Conservation (phyloP, 2,888 invertebrate species). For the Drosophila paucipuncta region DNA sequence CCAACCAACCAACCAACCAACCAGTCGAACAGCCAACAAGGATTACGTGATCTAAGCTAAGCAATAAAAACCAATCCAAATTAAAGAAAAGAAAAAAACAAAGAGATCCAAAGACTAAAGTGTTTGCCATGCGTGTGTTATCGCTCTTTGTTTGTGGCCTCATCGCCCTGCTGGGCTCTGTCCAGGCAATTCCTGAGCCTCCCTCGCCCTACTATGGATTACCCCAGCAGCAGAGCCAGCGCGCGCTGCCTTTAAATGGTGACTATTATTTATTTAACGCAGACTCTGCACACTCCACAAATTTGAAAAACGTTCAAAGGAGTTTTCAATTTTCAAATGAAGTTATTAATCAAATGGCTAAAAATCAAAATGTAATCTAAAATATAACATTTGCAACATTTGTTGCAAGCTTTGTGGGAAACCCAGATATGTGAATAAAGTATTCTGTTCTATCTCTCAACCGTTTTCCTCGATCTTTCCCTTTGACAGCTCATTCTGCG, state of each 20-base stretch:
- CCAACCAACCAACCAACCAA: slow-evolving; percentile 15
- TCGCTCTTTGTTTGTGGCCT: slow-evolving; percentile 79
- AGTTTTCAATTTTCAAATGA: neutral
- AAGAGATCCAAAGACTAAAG: slow-evolving; percentile 49
- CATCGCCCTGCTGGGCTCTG: slow-evolving; percentile 75
- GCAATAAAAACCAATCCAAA: slow-evolving; percentile 58
- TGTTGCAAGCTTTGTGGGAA: neutral
- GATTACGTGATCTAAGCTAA: slow-evolving; percentile 84
- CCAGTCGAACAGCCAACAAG: slow-evolving; percentile 48
- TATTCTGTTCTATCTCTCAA: neutral
- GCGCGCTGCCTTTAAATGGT: slow-evolving; percentile 86
- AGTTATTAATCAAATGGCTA: neutral
- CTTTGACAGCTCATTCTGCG: slow-evolving; percentile 52
- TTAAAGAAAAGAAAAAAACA: neutral
- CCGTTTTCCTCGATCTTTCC: no score
- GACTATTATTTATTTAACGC: slow-evolving; percentile 38
- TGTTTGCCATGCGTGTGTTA: slow-evolving; percentile 80
- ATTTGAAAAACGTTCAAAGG: neutral
- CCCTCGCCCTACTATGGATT: slow-evolving; percentile 84
- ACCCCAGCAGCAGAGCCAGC: slow-evolving; percentile 83
- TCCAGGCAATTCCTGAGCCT: slow-evolving; percentile 83
- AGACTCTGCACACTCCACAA: neutral
- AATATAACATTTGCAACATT: neutral
- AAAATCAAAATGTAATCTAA: neutral
- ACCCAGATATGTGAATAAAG: neutral